phyloP scores from a whole-genome alignment of 2,113 vertebrate genomes.

The Sphyrna mokarran region DNA sequence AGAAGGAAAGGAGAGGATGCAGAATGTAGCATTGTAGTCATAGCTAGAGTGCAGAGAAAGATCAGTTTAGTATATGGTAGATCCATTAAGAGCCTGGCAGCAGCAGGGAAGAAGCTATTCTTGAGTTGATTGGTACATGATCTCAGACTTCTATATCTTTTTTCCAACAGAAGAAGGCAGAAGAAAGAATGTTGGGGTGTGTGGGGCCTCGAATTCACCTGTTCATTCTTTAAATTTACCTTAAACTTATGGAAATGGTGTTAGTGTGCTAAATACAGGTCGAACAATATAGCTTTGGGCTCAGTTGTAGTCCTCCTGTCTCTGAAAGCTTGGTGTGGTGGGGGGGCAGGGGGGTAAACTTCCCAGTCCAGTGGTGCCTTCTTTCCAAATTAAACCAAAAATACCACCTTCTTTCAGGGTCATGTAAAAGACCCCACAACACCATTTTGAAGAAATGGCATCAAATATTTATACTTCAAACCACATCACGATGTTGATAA shows the following conservation, averaged over 20 bases:
- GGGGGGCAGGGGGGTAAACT: not conserved
- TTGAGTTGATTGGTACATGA: too few relatives aligned
- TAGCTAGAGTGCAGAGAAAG: too few relatives aligned
- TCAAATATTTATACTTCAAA: not conserved
- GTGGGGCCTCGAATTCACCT: not conserved
- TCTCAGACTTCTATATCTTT: too few relatives aligned
- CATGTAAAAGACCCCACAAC: not conserved
- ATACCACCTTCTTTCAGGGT: not conserved
- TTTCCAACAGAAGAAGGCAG: too few relatives aligned
- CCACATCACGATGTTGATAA: not conserved
- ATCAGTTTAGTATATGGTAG: too few relatives aligned
- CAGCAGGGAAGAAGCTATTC: too few relatives aligned
- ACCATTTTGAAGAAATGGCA: not conserved
- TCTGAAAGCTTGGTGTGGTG: not conserved
- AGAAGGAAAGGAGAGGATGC: too few relatives aligned
- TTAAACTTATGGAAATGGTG: not conserved
- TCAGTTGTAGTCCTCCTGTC: not conserved
- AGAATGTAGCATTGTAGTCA: too few relatives aligned
- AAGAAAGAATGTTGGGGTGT: too few relatives aligned
- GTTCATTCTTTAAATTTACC: not conserved
- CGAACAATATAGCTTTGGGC: too few relatives aligned
- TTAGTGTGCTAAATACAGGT: too few relatives aligned
- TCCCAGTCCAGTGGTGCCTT: not conserved
- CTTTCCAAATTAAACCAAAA: not conserved
- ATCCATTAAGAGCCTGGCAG: too few relatives aligned